Evolutionary conservation across 2,797 vertebrate species (phyloP).

Genomic region (Percopsis omiscomaycus): DNA sequence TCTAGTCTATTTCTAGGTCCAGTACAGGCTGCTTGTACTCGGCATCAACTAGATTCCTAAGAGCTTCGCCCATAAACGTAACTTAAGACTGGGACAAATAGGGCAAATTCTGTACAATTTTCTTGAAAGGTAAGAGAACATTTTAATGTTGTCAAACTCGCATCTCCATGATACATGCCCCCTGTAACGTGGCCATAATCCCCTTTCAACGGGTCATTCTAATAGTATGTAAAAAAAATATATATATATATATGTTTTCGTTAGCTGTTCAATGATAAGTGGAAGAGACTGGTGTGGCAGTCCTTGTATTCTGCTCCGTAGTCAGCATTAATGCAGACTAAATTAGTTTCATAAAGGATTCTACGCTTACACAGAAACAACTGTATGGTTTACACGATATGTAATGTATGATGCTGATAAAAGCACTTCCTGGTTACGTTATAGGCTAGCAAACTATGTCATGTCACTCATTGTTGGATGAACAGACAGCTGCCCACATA

Average conservation of each 20-base stretch:
- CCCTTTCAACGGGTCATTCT: conserved; percentile 4
- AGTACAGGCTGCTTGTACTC: not conserved
- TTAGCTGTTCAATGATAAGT: not conserved
- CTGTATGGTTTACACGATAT: not conserved
- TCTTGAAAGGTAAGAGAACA: not conserved
- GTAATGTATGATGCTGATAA: not conserved
- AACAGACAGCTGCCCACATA: too few species aligned
- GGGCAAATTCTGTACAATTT: not conserved
- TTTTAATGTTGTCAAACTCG: not conserved
- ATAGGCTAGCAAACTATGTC: too few species aligned
- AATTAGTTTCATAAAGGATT: not conserved
- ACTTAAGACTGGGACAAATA: not conserved
- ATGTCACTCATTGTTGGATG: too few species aligned
- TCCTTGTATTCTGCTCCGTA: conserved; percentile 16
- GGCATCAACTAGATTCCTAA: not conserved
- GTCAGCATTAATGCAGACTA: conserved; percentile 14
- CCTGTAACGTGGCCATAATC: not conserved
- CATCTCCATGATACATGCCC: not conserved
- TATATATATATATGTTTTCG: too few species aligned
- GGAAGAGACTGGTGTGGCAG: conserved; percentile 1
- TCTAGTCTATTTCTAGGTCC: not conserved
- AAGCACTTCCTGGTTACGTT: too few species aligned
- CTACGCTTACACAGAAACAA: too few species aligned
- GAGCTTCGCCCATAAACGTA: not conserved
- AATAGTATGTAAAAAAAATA: not conserved